phyloP scores from a whole-genome alignment of 2,797 vertebrate genomes.

The Rhincodon typus region DNA sequence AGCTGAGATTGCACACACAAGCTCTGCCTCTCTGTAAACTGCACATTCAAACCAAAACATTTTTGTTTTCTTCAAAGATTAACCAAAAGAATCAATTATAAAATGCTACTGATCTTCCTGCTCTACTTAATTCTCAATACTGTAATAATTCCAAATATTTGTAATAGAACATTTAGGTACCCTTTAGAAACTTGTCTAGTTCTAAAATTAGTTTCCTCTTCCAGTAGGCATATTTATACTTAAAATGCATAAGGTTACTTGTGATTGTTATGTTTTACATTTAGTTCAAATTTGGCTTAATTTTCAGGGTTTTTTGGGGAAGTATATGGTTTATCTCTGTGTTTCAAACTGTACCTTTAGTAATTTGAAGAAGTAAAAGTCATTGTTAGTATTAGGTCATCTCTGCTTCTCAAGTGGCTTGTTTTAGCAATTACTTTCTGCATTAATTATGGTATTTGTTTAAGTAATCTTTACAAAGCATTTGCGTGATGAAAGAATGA shows the following conservation, averaged over 20 bases:
- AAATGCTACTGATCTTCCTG: background rate
- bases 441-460: conserved; percentile 34
- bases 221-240: background rate
- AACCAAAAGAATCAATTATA: background rate
- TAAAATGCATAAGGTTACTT: background rate
- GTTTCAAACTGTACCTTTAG: background rate
- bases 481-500: conserved; percentile 26
- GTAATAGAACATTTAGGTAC: background rate
- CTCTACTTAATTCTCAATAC: background rate
- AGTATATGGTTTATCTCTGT: background rate
- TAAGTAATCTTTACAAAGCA: conserved; percentile 30
- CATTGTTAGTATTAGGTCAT: background rate
- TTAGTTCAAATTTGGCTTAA: background rate
- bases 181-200: background rate
- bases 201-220: background rate
- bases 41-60: background rate
- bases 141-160: background rate
- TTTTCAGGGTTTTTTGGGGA: background rate
- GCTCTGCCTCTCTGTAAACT: background rate
- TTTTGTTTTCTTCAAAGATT: background rate
- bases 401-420: conserved; percentile 15
- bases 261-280: background rate
- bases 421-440: conserved; percentile 27
- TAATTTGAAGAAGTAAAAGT: background rate
- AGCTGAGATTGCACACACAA: background rate